phyloP scores from a whole-genome alignment of 2,888 invertebrate species.

The Phalera bucephala region DNA sequence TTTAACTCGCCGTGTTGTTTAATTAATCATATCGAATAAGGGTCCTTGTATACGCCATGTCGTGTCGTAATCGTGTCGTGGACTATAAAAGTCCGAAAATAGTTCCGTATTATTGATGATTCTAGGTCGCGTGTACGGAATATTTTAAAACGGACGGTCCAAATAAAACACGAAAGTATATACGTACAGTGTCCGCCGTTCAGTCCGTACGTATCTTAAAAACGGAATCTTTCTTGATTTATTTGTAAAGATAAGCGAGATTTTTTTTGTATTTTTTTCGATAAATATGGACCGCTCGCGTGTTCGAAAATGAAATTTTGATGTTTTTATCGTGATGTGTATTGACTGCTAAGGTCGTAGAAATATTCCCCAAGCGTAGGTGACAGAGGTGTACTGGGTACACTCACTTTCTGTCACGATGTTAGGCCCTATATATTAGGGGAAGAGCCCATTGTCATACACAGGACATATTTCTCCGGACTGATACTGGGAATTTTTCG shows the following conservation, averaged over 20 bases:
- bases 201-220: conserved; percentile 30
- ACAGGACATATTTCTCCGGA: too few relatives aligned
- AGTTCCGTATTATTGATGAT: conserved; percentile 31
- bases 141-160: conserved; percentile 14
- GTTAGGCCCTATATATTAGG: too few relatives aligned
- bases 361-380: too few relatives aligned
- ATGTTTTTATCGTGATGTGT: neutral
- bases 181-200: conserved; percentile 28
- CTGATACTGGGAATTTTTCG: too few relatives aligned
- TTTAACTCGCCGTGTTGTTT: too few relatives aligned
- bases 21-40: too few relatives aligned
- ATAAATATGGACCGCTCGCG: too few relatives aligned
- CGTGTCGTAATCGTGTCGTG: conserved; percentile 28
- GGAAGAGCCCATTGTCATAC: too few relatives aligned
- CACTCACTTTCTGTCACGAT: too few relatives aligned
- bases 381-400: too few relatives aligned
- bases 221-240: conserved; percentile 21
- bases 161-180: conserved; percentile 16
- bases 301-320: neutral
- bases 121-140: conserved; percentile 25
- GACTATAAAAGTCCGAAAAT: conserved; percentile 7
- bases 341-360: too few relatives aligned
- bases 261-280: neutral
- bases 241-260: neutral
- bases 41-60: too few relatives aligned